Evolutionary conservation across 92 coral and sea anemone species (phyloP).

Genomic region (Paramuricea clavata): DNA sequence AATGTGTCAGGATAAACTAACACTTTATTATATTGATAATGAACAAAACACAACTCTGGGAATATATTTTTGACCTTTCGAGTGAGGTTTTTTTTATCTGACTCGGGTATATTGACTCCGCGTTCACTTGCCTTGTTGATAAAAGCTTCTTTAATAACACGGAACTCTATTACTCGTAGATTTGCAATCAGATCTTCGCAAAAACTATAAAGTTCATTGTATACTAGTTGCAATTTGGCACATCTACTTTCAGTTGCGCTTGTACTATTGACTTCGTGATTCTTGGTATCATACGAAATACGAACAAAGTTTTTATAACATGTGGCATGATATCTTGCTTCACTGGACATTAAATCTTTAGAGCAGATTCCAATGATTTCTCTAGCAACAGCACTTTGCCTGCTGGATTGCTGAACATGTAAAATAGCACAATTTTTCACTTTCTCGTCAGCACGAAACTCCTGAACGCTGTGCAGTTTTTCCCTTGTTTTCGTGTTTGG

Average conservation of each 20-base stretch:
- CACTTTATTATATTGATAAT: slow-evolving; percentile 60
- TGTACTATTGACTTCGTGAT: slow-evolving; percentile 34
- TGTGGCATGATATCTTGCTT: slow-evolving; percentile 71
- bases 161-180: slow-evolving; percentile 62
- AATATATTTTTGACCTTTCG: slow-evolving; percentile 61
- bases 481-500: slow-evolving; percentile 55
- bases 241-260: slow-evolving; percentile 43
- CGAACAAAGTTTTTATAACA: slow-evolving; percentile 66
- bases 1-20: slow-evolving; percentile 65
- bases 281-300: slow-evolving; percentile 51
- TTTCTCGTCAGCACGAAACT: slow-evolving; percentile 41
- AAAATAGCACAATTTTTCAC: slow-evolving; percentile 55
- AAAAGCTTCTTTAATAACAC: slow-evolving; percentile 62
- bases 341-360: slow-evolving; percentile 63
- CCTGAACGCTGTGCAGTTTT: slow-evolving; percentile 49
- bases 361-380: slow-evolving; percentile 25
- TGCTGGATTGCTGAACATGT: slow-evolving; percentile 41
- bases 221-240: slow-evolving; percentile 44
- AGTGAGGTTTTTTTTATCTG: slow-evolving; percentile 68
- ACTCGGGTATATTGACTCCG: slow-evolving; percentile 67
- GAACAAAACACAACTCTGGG: slow-evolving; percentile 61
- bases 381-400: slow-evolving; percentile 31
- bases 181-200: slow-evolving; percentile 70
- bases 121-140: slow-evolving; percentile 63
- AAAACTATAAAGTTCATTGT: slow-evolving; percentile 65